phyloP scores from a whole-genome alignment of 2,113 vertebrate genomes.

The Grus americana region DNA sequence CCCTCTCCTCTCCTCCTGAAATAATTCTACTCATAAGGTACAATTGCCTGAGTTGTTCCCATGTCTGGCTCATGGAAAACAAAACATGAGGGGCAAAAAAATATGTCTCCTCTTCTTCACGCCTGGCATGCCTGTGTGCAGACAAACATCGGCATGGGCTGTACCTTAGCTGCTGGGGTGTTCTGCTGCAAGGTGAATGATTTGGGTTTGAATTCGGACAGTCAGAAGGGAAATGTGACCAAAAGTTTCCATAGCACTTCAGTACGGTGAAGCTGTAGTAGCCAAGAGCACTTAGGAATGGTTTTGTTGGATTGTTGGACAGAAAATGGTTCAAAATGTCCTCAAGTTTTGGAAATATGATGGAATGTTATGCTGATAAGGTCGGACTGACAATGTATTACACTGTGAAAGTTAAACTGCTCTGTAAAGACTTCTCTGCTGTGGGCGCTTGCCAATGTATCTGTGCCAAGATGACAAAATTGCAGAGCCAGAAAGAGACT shows the following conservation, averaged over 20 bases:
- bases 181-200: neutral
- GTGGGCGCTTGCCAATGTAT: rapidly evolving
- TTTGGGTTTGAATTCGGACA: neutral
- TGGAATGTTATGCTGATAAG: rapidly evolving
- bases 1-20: too few relatives aligned
- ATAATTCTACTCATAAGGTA: neutral
- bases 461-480: neutral
- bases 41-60: neutral
- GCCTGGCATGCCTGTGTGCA: neutral
- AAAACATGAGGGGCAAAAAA: neutral
- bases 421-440: neutral
- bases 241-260: neutral
- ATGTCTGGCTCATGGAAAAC: neutral
- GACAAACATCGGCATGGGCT: neutral
- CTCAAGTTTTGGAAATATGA: neutral
- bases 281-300: neutral
- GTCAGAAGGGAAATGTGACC: neutral
- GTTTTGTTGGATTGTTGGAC: neutral
- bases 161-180: neutral
- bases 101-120: neutral
- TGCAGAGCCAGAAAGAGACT: neutral
- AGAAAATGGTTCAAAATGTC: neutral
- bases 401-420: neutral
- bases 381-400: neutral
- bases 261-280: neutral